Base-by-base conservation (phyloP, 2,113 vertebrate genomes). In the Ornithorhynchus anatinus region DNA sequence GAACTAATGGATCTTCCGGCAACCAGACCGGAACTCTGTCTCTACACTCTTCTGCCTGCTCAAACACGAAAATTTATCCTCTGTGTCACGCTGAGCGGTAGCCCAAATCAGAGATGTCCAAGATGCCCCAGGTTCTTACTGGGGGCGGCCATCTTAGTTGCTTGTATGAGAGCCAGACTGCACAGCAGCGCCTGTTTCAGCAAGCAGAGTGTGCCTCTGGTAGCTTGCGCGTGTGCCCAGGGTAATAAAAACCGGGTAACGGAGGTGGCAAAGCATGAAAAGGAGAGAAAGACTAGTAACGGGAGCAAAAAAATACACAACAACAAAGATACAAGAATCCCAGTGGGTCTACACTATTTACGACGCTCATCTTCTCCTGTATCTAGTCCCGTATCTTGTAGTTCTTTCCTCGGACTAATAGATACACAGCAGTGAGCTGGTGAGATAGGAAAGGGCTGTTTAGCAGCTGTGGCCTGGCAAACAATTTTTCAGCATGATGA, bases 401-500 rank as follows among this genome's bases (percentile, higher is more conserved):
- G 66, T 54, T 57, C 42, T 38, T 29, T 51, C 60, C 72, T 54
- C 58, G 33, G 48, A 51, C 58, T 53, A 75, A 61, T 22, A 83
- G 42, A 39, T 50, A 53, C 52, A 65, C 7, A 62, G 63, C 31
- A 45, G n/a, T 3, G 14, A 62, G 10, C 35, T 23, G 2, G 8
- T 5, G 33, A 72, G 43, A 58, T 27, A 32, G 12, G 20, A 67
- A 60, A 50, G 65, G 31, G 3, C 72, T 72, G 32, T 43, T 69
- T 33, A 79, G 69, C 36, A 70, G 63, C 40, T 58, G 1, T 17
- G 71, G 69, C 33, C 78, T 84, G 59, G 63, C 48, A 64, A 44
- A 65, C 75, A 63, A 80, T 77, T 72, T 84, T 78, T 75, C 75
- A 67, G 66, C 57, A 70, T 62, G 83, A 82, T 73, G 75, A 72